These are phyloP conservation scores for Lepidochitona cinerea DNA, from an alignment of 2,888 invertebrate genomes.

Conservation along the genomic window DNA sequence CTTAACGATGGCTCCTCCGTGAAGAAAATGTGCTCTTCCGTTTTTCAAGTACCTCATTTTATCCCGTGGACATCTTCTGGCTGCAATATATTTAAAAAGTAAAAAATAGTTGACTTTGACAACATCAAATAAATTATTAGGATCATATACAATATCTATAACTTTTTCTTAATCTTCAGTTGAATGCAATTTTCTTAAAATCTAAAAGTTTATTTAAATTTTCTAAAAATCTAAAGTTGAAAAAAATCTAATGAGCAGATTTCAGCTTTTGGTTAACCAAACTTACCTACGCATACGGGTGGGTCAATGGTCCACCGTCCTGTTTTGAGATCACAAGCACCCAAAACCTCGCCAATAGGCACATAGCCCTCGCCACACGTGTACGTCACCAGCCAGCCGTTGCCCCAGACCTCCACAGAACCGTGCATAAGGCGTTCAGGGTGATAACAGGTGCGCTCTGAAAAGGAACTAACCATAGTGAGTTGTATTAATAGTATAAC, in stretches of 20 bases:
- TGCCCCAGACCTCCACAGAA: constrained; percentile 33
- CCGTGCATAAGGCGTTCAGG: constrained; percentile 26
- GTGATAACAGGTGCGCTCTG: constrained; percentile 24
- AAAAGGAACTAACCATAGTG: too few species aligned
- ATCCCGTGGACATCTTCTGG: not conserved
- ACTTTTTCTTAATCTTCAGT: too few species aligned
- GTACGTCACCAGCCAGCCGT: constrained; percentile 39
- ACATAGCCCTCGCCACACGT: constrained; percentile 36
- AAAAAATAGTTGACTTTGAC: too few species aligned
- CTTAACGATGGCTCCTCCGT: not conserved
- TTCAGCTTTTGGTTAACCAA: too few species aligned
- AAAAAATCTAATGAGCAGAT: too few species aligned
- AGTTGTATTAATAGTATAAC: too few species aligned
- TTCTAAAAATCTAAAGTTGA: too few species aligned
- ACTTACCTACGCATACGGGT: constrained; percentile 42
- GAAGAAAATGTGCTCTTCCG: not conserved
- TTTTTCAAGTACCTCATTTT: not conserved
- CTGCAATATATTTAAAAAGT: too few species aligned
- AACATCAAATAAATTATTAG: too few species aligned
- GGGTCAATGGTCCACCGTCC: constrained; percentile 35
- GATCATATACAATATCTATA: too few species aligned
- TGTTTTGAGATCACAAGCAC: constrained; percentile 36
- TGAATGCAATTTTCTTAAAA: too few species aligned
- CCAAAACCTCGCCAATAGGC: constrained; percentile 37
- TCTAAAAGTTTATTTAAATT: too few species aligned